Percentiles rank a stretch among this genome's conserved stretches.
Evolutionary conservation across 2,888 invertebrate genomes (phyloP).

Genomic region (Sericinus montela): DNA sequence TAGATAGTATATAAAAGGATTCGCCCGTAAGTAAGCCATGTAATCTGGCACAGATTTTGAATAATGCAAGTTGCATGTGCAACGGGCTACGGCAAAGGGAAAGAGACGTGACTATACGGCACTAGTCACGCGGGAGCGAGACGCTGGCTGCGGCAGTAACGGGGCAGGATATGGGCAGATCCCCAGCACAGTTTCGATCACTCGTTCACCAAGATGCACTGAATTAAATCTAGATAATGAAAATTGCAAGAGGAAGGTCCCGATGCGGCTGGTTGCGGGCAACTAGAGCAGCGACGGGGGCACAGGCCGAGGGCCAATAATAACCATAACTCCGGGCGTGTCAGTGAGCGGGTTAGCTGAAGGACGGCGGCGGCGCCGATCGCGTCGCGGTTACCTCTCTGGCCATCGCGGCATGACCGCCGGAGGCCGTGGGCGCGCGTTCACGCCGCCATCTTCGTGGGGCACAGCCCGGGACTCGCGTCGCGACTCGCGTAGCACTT

Average conservation of each 20-base stretch:
- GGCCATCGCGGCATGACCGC: constrained; percentile 85
- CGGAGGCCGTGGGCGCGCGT: constrained; percentile 80
- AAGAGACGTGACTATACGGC: constrained; percentile 35
- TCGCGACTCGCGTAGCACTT: constrained; percentile 65
- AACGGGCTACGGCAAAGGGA: constrained; percentile 50
- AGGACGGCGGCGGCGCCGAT: constrained; percentile 51
- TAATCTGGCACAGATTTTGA: constrained; percentile 43
- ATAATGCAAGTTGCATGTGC: constrained; percentile 65
- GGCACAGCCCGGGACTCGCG: constrained; percentile 70
- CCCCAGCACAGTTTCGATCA: constrained; percentile 13
- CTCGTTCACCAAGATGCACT: constrained; percentile 12
- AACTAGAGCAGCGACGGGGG: constrained; percentile 21
- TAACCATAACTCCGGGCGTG: constrained; percentile 51
- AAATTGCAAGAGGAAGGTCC: constrained; percentile 18
- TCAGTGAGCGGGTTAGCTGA: constrained; percentile 55
- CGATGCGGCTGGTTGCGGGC: constrained; percentile 14
- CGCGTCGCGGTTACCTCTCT: constrained; percentile 80
- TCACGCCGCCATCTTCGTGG: constrained; percentile 75
- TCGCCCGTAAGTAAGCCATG: constrained; percentile 29
- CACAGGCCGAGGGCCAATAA: constrained; percentile 29
- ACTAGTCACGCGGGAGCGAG: constrained; percentile 43
- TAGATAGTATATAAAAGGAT: constrained; percentile 26
- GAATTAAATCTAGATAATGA: constrained; percentile 14
- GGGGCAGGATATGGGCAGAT: constrained; percentile 26
- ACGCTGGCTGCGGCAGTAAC: constrained; percentile 57